These are phyloP conservation scores for Trypoxylus dichotomus DNA, from an alignment of 1,140 invertebrate genomes.

Conservation along the genomic window DNA sequence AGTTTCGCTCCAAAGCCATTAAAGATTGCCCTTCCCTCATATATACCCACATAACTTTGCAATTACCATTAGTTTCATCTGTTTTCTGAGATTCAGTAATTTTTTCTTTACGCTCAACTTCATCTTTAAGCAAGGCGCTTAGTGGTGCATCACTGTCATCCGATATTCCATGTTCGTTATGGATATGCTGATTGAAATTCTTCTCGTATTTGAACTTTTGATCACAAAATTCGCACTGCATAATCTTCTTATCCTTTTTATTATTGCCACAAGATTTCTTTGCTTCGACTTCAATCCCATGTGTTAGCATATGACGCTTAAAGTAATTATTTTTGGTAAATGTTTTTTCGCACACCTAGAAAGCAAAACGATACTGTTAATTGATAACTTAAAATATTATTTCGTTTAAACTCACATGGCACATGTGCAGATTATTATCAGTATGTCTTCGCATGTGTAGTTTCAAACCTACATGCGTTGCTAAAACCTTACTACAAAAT, in stretches of 20 bases:
- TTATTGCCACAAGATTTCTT: neutral
- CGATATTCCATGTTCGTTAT: constrained; percentile 51
- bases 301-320: constrained; percentile 47
- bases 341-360: constrained; percentile 48
- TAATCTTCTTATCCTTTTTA: constrained; percentile 39
- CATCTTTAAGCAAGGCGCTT: constrained; percentile 36
- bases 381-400: neutral
- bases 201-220: constrained; percentile 53
- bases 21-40: too few relatives aligned
- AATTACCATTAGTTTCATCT: neutral
- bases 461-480: constrained; percentile 43
- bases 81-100: neutral
- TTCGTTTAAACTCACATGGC: constrained; percentile 39
- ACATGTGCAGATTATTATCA: constrained; percentile 45
- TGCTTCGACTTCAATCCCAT: constrained; percentile 38
- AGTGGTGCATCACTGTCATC: constrained; percentile 44
- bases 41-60: neutral
- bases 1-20: too few relatives aligned
- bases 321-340: constrained; percentile 49
- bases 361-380: neutral
- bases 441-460: constrained; percentile 50
- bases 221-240: too few relatives aligned
- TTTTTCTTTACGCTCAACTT: constrained; percentile 32
- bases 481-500: constrained; percentile 45
- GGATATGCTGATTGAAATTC: constrained; percentile 50